Evolutionary conservation across 2,797 vertebrate species (phyloP).

Genomic region (Pangasius mekongensis): DNA sequence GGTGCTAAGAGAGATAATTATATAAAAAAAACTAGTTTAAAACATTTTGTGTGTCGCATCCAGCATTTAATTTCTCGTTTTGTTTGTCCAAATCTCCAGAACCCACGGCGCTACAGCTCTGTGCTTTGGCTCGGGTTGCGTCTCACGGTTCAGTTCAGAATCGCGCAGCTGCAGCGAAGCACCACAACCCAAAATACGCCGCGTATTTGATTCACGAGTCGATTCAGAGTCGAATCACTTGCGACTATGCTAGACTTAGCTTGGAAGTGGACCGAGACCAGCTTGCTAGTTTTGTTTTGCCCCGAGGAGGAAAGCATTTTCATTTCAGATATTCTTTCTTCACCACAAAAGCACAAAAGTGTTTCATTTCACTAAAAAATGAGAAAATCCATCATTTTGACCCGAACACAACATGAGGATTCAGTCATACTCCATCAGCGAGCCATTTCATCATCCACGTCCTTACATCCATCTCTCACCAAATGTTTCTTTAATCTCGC

Average conservation of each 20-base stretch:
- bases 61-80: background rate
- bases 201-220: background rate
- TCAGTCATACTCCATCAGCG: background rate
- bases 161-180: no score
- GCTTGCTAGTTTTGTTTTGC: background rate
- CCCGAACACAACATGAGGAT: background rate
- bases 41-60: background rate
- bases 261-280: background rate
- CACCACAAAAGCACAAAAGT: background rate
- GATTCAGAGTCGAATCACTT: background rate
- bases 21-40: background rate
- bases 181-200: background rate
- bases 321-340: no score
- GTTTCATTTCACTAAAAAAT: background rate
- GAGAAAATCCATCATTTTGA: slow-evolving; percentile 3
- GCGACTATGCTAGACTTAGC: background rate
- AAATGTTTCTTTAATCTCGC: slow-evolving; percentile 49
- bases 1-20: no score
- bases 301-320: background rate
- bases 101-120: background rate
- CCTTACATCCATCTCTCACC: slow-evolving; percentile 18
- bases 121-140: background rate
- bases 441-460: slow-evolving; percentile 23
- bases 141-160: background rate
- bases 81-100: background rate